These are phyloP conservation scores for Mimumesa dahlbomi DNA, from an alignment of 2,888 invertebrate species.

Conservation along the genomic window DNA sequence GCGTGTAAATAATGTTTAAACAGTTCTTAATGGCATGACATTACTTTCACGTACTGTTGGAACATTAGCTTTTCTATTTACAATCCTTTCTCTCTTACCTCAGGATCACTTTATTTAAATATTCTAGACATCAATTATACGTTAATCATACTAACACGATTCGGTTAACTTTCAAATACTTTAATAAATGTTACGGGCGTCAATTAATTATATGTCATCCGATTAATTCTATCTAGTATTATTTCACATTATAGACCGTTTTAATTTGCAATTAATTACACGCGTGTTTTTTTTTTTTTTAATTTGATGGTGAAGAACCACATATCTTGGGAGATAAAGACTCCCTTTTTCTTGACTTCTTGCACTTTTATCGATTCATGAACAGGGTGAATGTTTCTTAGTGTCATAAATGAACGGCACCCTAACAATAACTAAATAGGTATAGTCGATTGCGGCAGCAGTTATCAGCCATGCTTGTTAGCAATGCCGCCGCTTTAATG, in stretches of 20 bases:
- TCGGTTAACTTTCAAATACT: conserved; percentile 20
- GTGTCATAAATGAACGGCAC: conserved; percentile 24
- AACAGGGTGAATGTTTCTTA: conserved; percentile 10
- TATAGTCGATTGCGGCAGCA: conserved; percentile 17
- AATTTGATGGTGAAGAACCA: background rate
- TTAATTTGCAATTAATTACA: conserved; percentile 24
- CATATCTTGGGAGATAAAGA: conserved; percentile 15
- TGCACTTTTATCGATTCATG: conserved; percentile 21
- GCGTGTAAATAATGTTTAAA: conserved; percentile 30
- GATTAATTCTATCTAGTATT: background rate
- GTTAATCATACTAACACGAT: conserved; percentile 22
- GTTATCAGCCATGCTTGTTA: conserved; percentile 30
- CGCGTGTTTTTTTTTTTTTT: background rate
- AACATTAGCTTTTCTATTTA: conserved; percentile 4
- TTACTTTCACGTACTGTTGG: conserved; percentile 22
- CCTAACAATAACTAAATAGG: conserved; percentile 29
- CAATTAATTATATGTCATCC: conserved; percentile 21
- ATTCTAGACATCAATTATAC: conserved; percentile 15
- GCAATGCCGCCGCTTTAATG: conserved; percentile 21
- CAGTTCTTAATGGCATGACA: conserved; percentile 31
- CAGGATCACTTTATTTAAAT: background rate
- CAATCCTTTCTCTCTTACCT: background rate
- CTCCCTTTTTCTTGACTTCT: background rate
- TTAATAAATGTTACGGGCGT: background rate
- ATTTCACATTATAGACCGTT: conserved; percentile 7